Percentiles rank a stretch among this genome's conserved stretches.
Conservation (phyloP, 2,797 vertebrate genomes). For the Halcyon smyrnensis region DNA sequence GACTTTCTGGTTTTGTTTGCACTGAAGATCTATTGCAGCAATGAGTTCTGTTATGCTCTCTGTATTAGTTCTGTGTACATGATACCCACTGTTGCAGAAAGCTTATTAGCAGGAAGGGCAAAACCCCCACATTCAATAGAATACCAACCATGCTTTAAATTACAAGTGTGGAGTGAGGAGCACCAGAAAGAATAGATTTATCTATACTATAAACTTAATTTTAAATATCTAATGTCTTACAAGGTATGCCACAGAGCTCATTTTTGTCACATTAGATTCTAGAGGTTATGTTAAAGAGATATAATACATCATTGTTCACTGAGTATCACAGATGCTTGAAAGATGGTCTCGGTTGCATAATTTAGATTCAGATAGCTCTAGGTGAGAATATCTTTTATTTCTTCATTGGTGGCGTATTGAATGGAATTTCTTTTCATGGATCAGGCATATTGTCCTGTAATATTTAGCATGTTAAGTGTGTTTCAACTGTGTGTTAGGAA, state of each 20-base stretch:
- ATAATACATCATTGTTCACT: neutral
- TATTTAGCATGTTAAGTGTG: neutral
- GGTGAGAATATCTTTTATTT: neutral
- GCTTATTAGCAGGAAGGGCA: neutral
- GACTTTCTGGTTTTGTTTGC: conserved; percentile 17
- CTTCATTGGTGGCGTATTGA: neutral
- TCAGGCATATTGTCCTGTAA: neutral
- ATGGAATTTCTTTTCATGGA: neutral
- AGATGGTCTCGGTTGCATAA: neutral
- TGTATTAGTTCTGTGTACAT: neutral
- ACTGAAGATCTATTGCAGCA: neutral
- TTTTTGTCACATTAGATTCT: neutral
- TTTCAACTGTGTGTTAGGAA: neutral
- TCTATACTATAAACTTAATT: neutral
- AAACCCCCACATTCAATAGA: neutral
- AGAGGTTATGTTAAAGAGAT: neutral
- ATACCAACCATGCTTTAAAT: conserved; percentile 4
- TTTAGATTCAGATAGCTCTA: neutral
- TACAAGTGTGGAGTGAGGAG: neutral
- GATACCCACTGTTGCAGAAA: conserved; percentile 32
- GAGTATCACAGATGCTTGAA: neutral
- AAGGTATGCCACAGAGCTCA: neutral
- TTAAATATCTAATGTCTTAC: neutral
- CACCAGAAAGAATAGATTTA: neutral
- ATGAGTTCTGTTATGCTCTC: conserved; percentile 33